Evolutionary conservation across 2,113 vertebrate species (phyloP).

Genomic region (Genyomyrus donnyi): DNA sequence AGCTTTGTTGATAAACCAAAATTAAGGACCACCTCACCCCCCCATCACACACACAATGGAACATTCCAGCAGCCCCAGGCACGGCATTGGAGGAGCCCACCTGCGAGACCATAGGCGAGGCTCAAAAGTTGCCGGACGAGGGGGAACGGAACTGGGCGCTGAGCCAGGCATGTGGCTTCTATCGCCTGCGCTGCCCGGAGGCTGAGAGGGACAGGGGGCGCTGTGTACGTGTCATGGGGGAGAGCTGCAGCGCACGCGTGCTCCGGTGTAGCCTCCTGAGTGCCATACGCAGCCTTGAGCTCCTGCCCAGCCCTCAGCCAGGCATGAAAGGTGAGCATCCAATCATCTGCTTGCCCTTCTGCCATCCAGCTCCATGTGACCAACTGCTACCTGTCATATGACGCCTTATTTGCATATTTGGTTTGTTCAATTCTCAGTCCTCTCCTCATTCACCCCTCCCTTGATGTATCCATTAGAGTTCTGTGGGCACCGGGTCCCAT

Average conservation of each 20-base stretch:
- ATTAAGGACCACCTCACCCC: not conserved
- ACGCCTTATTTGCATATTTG: not conserved
- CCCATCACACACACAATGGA: not conserved
- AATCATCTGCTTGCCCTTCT: not conserved
- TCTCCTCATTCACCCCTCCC: not conserved
- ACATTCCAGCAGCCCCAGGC: slow-evolving; percentile 37
- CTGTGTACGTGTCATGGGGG: slow-evolving; percentile 63
- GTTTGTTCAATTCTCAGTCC: not conserved
- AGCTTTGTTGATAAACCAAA: not conserved
- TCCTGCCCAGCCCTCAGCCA: slow-evolving; percentile 42
- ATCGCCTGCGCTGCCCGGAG: slow-evolving; percentile 61
- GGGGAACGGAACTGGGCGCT: slow-evolving; percentile 69
- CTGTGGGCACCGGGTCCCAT: slow-evolving; percentile 61
- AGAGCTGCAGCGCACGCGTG: slow-evolving; percentile 63
- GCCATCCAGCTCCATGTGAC: not conserved
- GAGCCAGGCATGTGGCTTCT: slow-evolving; percentile 73
- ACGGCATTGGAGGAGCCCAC: slow-evolving; percentile 51
- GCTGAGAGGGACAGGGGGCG: slow-evolving; percentile 44
- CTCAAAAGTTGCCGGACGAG: slow-evolving; percentile 58
- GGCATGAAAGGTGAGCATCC: slow-evolving; percentile 49
- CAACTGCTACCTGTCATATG: not conserved
- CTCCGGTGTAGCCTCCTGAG: slow-evolving; percentile 65
- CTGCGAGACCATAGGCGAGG: slow-evolving; percentile 64
- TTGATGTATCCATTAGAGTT: slow-evolving; percentile 49
- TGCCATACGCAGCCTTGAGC: slow-evolving; percentile 65